Evolutionary conservation across 2,888 invertebrate genomes (phyloP).

Genomic region (Axea sp.): DNA sequence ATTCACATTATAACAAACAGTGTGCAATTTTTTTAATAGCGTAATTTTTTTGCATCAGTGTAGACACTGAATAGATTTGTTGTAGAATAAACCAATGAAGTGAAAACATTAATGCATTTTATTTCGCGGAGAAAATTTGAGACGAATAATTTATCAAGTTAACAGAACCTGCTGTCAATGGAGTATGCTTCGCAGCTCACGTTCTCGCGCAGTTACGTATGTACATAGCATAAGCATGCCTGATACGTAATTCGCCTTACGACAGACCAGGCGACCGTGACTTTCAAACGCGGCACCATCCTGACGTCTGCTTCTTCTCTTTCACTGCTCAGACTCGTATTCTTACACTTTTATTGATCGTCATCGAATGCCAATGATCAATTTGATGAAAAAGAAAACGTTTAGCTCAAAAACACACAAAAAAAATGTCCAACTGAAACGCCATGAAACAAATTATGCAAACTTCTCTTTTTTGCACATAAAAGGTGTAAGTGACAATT

Average conservation of each 20-base stretch:
- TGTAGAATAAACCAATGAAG: too few species aligned
- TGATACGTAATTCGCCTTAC: slow-evolving; percentile 52
- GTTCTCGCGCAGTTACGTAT: slow-evolving; percentile 39
- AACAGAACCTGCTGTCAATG: too few species aligned
- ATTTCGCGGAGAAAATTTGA: too few species aligned
- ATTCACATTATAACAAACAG: too few species aligned
- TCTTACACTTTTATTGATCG: neutral
- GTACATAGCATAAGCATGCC: slow-evolving; percentile 30
- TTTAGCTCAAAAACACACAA: neutral
- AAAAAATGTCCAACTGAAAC: too few species aligned
- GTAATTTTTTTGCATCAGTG: too few species aligned
- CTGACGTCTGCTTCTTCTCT: slow-evolving; percentile 23
- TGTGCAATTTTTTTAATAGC: too few species aligned
- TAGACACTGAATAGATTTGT: too few species aligned
- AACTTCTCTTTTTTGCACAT: neutral
- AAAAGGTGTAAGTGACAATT: neutral
- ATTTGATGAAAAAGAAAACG: too few species aligned
- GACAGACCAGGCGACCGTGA: slow-evolving; percentile 58
- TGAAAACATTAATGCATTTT: too few species aligned
- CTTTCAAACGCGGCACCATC: slow-evolving; percentile 53
- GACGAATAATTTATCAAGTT: too few species aligned
- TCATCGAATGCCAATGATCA: too few species aligned
- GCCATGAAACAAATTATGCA: neutral
- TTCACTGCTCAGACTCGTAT: neutral
- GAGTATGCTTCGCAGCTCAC: slow-evolving; percentile 43